phyloP scores from a whole-genome alignment of 2,888 invertebrate genomes.

The Tetropium fuscum region DNA sequence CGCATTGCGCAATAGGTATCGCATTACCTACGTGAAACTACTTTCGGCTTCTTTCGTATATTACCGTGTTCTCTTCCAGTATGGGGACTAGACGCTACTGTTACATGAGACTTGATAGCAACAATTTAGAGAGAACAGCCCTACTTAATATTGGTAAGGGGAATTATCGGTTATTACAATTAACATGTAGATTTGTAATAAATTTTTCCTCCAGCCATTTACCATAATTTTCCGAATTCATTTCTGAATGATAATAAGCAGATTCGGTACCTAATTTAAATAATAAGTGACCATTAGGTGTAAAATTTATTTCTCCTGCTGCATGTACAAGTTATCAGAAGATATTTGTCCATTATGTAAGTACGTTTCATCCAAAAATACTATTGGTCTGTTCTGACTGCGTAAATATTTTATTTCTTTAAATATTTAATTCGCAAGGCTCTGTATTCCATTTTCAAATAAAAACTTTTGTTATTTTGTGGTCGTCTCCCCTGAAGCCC shows the following conservation, averaged over 20 bases:
- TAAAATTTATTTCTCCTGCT: neutral
- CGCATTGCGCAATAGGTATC: too few relatives aligned
- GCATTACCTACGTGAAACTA: too few relatives aligned
- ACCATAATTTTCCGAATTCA: neutral
- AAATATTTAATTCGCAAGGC: neutral
- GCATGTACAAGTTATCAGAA: neutral
- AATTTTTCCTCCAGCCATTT: neutral
- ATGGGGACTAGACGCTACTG: too few relatives aligned
- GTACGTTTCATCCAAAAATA: neutral
- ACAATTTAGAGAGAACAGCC: too few relatives aligned
- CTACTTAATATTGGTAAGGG: too few relatives aligned
- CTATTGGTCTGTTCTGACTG: neutral
- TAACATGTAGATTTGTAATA: too few relatives aligned
- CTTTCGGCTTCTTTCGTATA: too few relatives aligned
- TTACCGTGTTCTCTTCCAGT: too few relatives aligned
- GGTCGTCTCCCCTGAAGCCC: neutral
- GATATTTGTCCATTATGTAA: neutral
- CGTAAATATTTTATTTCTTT: neutral
- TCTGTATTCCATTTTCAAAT: neutral
- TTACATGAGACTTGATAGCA: too few relatives aligned
- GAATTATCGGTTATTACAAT: neutral
- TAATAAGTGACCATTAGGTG: neutral
- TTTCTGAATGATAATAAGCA: neutral
- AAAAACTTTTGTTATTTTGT: neutral
- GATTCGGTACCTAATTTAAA: neutral